phyloP scores from a whole-genome alignment of 2,888 invertebrate species.

The Physocephala rufipes region DNA sequence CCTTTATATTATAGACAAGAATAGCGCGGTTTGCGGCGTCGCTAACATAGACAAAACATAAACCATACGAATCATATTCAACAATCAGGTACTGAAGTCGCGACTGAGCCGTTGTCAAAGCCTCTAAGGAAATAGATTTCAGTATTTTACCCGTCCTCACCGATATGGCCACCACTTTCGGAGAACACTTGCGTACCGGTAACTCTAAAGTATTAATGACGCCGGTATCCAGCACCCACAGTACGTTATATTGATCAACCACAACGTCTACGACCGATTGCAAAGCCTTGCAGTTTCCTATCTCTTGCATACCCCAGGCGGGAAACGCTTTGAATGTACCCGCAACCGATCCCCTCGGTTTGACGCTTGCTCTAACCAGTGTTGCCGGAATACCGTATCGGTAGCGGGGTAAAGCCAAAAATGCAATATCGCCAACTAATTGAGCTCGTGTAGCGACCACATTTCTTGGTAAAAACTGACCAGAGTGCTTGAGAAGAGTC shows the following conservation, averaged over 20 bases:
- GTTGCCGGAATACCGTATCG: constrained; percentile 75
- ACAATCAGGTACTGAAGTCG: constrained; percentile 76
- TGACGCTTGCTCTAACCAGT: constrained; percentile 69
- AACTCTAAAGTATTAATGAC: constrained; percentile 74
- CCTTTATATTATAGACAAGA: constrained; percentile 74
- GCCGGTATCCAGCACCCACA: constrained; percentile 80
- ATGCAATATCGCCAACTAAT: constrained; percentile 69
- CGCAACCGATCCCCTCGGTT: constrained; percentile 65
- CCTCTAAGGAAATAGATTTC: constrained; percentile 71
- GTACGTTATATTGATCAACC: constrained; percentile 71
- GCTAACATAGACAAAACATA: constrained; percentile 72
- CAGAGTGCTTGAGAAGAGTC: constrained; percentile 69
- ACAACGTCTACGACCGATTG: constrained; percentile 77
- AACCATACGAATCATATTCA: constrained; percentile 72
- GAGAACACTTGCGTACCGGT: constrained; percentile 73
- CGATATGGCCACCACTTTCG: constrained; percentile 75
- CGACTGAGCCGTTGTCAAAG: constrained; percentile 70
- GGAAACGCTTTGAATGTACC: constrained; percentile 71
- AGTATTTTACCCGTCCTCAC: constrained; percentile 71
- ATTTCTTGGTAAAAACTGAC: constrained; percentile 70
- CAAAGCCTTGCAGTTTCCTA: constrained; percentile 72
- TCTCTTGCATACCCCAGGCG: constrained; percentile 73
- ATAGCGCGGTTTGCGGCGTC: constrained; percentile 77
- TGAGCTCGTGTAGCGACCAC: constrained; percentile 72
- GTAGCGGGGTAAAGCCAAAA: constrained; percentile 70